These are phyloP conservation scores for Lysandra bellargus DNA, from an alignment of 2,888 invertebrate genomes.

Conservation along the genomic window DNA sequence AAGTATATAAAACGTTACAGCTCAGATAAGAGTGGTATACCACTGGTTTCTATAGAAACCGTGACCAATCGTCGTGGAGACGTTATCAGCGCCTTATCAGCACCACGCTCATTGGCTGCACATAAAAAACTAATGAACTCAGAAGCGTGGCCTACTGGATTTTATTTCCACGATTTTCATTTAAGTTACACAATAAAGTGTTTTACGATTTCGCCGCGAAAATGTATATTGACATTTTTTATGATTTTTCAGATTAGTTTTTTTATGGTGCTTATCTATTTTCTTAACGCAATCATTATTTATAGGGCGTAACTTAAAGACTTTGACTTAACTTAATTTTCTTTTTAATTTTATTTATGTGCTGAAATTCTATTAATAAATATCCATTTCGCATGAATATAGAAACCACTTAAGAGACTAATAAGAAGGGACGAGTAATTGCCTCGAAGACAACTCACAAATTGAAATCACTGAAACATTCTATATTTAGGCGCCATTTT, in stretches of 20 bases:
- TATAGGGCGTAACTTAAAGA: too few species aligned
- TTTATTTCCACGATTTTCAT: constrained; percentile 26
- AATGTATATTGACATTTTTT: neutral
- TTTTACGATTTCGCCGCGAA: constrained; percentile 7
- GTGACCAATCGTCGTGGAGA: constrained; percentile 66
- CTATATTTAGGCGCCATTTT: constrained; percentile 54
- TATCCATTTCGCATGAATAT: constrained; percentile 7
- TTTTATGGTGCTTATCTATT: neutral
- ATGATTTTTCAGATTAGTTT: neutral
- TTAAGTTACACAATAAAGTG: constrained; percentile 8
- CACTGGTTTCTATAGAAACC: too few species aligned
- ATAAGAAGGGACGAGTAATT: constrained; percentile 21
- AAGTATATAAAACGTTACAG: constrained; percentile 60
- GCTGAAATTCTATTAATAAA: neutral
- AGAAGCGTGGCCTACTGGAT: constrained; percentile 11
- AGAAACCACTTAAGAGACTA: constrained; percentile 23
- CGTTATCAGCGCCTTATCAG: constrained; percentile 74
- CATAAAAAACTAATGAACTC: constrained; percentile 38
- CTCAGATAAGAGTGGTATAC: constrained; percentile 72
- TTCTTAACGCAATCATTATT: neutral
- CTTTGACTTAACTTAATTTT: too few species aligned
- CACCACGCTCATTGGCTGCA: constrained; percentile 62
- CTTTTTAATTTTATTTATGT: too few species aligned
- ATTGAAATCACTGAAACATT: constrained; percentile 55
- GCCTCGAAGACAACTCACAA: constrained; percentile 44